Base-by-base conservation (phyloP, 2,113 vertebrate genomes). In the Taxidea taxus region DNA sequence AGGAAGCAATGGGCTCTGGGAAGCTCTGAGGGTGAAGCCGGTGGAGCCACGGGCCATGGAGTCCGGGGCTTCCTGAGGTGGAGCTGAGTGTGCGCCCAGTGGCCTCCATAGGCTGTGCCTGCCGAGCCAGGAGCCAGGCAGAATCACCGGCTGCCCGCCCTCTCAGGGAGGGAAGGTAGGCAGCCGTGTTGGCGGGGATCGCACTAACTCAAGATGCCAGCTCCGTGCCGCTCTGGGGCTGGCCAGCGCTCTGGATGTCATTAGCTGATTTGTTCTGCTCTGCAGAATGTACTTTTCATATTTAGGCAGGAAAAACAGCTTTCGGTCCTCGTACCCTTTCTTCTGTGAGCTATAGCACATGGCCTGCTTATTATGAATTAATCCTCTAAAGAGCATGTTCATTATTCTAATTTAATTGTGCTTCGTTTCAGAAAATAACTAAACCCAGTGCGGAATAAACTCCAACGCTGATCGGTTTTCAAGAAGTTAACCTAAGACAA, bases 341-440 rank as follows among this genome's bases (percentile, higher is more conserved):
- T 98, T 98, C 96, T 98, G 97, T 98, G 97, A 98, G 92, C 85
- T 96, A 93, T 97, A 97, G 88, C 56, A 60, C 96, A 98, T 98
- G 98, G 97, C 98, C 97, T 87, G 91, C 90, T 98, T 87, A 95
- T 78, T 96, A 95, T 90, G 94, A 98, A 98, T 54, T 97, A 98
- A 96, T 98, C 96, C 87, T 91, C 98, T 98, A 95, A 98, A 98
- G 94, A 93, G 95, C 70, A 29, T 98, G 94, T 96, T 98, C 51
- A 92, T 98, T 94, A 97, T 98, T 96, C 92, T 98, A 96, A 83
- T 96, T 88, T 96, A 97, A 98, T 97, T 98, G 95, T 97, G 97
- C 98, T 92, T 97, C 95, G 75, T 98, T 98, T 98, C 96, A 96
- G 72, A 97, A 98, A 98, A 83, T 97, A 98, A 93, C 96, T 95